These are phyloP conservation scores for Nycteola revayana DNA, from an alignment of 2,888 invertebrate genomes.

Conservation along the genomic window DNA sequence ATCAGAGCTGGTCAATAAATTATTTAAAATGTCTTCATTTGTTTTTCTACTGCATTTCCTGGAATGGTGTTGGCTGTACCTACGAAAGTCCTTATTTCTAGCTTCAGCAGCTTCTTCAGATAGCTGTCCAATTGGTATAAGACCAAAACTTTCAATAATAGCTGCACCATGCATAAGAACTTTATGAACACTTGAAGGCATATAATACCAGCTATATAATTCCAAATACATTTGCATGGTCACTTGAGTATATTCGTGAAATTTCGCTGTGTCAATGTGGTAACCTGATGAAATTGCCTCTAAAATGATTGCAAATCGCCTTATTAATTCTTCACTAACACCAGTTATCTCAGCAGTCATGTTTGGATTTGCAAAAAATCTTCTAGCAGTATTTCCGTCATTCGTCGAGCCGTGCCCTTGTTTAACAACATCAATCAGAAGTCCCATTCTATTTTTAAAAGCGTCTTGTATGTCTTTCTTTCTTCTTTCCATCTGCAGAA, in stretches of 20 bases:
- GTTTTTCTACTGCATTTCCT: too few relatives aligned
- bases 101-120: too few relatives aligned
- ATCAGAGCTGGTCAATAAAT: too few relatives aligned
- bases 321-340: background rate
- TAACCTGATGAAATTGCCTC: background rate
- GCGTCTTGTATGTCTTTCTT: conserved; percentile 4
- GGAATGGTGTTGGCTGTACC: too few relatives aligned
- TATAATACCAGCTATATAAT: too few relatives aligned
- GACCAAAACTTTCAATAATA: too few relatives aligned
- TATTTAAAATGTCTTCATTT: too few relatives aligned
- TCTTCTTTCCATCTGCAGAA: conserved; percentile 3
- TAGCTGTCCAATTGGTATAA: too few relatives aligned
- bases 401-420: conserved; percentile 11
- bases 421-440: conserved; percentile 10
- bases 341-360: background rate
- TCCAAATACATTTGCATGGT: too few relatives aligned
- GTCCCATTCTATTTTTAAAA: conserved; percentile 5
- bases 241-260: conserved; percentile 4
- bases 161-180: too few relatives aligned
- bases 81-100: too few relatives aligned
- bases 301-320: background rate
- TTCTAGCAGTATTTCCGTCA: conserved; percentile 8
- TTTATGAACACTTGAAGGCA: too few relatives aligned
- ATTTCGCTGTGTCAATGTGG: conserved; percentile 1
- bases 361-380: background rate